Evolutionary conservation across 2,113 vertebrate species (phyloP).

Genomic region (Pygathrix nemaeus): DNA sequence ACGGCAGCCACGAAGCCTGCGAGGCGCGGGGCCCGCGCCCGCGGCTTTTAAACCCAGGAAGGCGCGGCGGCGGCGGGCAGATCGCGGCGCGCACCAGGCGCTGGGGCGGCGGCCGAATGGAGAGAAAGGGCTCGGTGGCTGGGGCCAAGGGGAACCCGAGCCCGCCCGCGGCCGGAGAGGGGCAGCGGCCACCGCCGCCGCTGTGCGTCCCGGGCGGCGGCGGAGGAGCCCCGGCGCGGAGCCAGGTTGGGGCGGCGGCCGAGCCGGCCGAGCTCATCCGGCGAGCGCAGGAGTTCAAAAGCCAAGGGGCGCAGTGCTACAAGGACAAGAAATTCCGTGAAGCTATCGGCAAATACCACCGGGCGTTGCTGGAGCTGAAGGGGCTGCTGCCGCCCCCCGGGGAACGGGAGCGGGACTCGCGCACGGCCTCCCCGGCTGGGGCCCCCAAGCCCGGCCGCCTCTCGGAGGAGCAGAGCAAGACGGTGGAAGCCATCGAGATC

Average conservation of each 20-base stretch:
- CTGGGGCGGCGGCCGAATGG: conserved; percentile 71
- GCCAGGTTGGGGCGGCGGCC: conserved; percentile 72
- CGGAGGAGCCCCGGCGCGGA: conserved; percentile 60
- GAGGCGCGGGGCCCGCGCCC: too few species aligned
- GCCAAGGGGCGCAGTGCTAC: conserved; percentile 97
- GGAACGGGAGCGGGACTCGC: conserved; percentile 86
- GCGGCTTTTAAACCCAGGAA: too few species aligned
- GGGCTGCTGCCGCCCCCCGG: conserved; percentile 88
- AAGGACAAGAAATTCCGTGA: conserved; percentile 99
- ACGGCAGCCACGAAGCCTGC: too few species aligned
- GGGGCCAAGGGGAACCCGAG: conserved; percentile 72
- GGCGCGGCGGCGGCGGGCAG: conserved; percentile 57
- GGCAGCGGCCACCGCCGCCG: conserved; percentile 58
- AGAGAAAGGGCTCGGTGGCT: conserved; percentile 73
- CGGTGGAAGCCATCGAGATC: conserved; percentile 94
- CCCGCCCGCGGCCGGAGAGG: conserved; percentile 68
- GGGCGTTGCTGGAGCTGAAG: conserved; percentile 97
- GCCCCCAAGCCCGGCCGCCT: conserved; percentile 81
- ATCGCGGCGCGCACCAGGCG: conserved; percentile 15
- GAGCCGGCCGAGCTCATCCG: conserved; percentile 89
- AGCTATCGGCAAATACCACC: conserved; percentile 99
- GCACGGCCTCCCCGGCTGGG: conserved; percentile 78
- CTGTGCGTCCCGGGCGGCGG: conserved; percentile 53
- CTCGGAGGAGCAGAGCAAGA: conserved; percentile 94
- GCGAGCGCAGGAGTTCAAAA: conserved; percentile 95